These are phyloP conservation scores for Tamias sibiricus DNA, from an alignment of 2,113 vertebrate genomes.

Conservation along the genomic window DNA sequence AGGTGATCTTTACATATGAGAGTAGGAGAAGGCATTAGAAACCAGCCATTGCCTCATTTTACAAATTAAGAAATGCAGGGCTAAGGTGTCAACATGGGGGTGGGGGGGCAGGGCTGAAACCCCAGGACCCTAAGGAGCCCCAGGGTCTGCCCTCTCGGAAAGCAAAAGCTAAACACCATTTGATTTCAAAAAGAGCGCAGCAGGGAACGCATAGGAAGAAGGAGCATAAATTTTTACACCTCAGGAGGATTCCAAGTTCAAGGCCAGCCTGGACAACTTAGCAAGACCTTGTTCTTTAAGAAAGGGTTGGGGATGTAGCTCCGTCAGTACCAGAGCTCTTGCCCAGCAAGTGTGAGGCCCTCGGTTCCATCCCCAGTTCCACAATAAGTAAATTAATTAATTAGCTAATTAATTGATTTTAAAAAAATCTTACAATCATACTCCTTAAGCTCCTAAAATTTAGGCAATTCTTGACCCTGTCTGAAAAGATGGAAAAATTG, in stretches of 20 bases:
- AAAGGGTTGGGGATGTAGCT: too few relatives aligned
- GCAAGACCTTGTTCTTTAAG: too few relatives aligned
- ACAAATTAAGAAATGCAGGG: background rate
- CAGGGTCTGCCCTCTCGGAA: background rate
- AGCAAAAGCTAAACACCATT: background rate
- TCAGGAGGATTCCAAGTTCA: too few relatives aligned
- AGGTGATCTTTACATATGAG: background rate
- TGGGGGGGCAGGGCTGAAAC: background rate
- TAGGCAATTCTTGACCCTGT: constrained; percentile 41
- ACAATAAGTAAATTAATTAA: too few relatives aligned
- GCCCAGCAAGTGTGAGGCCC: too few relatives aligned
- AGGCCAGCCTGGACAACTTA: too few relatives aligned
- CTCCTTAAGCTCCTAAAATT: background rate
- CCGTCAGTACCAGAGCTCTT: too few relatives aligned
- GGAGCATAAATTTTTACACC: background rate
- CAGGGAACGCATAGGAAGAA: background rate
- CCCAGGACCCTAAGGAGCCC: accelerated
- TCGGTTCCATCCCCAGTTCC: too few relatives aligned
- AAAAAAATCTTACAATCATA: background rate
- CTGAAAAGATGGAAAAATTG: background rate
- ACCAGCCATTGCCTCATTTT: background rate
- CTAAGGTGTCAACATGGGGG: background rate
- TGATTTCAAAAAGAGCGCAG: background rate
- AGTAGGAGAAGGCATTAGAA: background rate
- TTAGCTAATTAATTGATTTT: too few relatives aligned